Evolutionary conservation across 2,888 invertebrate species (phyloP), one percentile per base, ranked within the genome.

Genomic region (Poecilus cupreus): DNA sequence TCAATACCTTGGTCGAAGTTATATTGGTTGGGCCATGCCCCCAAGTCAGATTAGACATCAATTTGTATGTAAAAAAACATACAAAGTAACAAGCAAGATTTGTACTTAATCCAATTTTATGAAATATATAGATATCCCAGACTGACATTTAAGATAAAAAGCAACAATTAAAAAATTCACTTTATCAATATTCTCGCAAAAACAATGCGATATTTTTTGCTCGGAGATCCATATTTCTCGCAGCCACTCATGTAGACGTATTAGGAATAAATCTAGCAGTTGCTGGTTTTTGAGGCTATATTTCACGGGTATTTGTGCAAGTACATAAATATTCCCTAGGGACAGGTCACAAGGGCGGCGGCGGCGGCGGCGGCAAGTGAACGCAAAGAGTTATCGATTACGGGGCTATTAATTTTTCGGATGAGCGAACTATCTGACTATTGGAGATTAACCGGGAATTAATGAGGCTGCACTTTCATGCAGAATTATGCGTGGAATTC

Each of bases 391-490:
- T 72, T 72, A 72, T 72, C 72, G 72, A 72, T 49, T 72, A 49
- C 49, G 26, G 60, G 43, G 60, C 77, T 77, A 77, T 77, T 77
- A 57, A 77, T 77, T 77, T 77, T 60, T 60, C 77, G 60, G 57
- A 43, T 60, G 77, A 77, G 37, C 60, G 77, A 60, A 39, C 77
- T 43, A 24, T 60, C 32, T 60, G 77, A 77, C 60, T 60, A 77
- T 77, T 57, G 10, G 39, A 60, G 60, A 54, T 77, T 60, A 54
- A 77, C 16, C 6, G 43, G 54, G 24, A 60, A 77, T 77, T 77
- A 60, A 77, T 77, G 60, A 77, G 39, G 18, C 57, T 77, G 22
- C 57, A 77, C 18, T 76, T 76, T 54, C 22, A 16, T 18, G 70
- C n/a, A 60, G 26, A 60, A 60, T 60, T 32, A 60, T 60, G 60